Base-by-base conservation (phyloP, 2,888 invertebrate genomes). In the Tromatobia lineatoria region DNA sequence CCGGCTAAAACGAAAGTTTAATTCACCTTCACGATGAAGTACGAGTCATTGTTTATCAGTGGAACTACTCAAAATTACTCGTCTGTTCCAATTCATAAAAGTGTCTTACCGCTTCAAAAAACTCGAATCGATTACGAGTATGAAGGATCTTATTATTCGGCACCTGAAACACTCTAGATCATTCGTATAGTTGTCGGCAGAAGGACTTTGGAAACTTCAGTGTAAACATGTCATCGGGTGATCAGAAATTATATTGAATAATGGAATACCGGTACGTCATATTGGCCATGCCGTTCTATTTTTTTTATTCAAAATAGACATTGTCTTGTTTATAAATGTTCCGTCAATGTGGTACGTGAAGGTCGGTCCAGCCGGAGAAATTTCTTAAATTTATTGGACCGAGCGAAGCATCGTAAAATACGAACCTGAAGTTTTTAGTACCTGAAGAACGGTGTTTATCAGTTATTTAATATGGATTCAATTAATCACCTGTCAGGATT, bases 381-480 rank as follows among this genome's bases (percentile, higher is more conserved):
- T 38, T 34, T 29, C 10, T 10, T 54, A 29, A 34, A 18, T 66
- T 54, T 25, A 76, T 66, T 66, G 66, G 4, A 76, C 25, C 42
- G 77, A 77, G 20, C 67, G 67, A 23, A 77, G 57, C 23, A 77
- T 45, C 6, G 77, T 69, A 20, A 77, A 77, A 20, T 77, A 77
- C 2, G 77, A 77, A 15, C 45, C 3, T 11, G 77, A 77, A 20
- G 77, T 69, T 59, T 69, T 66, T 18, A 77, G 50, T 13, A 77
- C 45, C 73, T 73, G 18, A 42, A 25, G 4, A 34, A 69, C 15
- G 25, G 18, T 13, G 11, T 34, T 29, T 13, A 38, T 34, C 2
- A 3, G 8, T 61, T 61, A 29, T 57, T 25, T 8, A 54, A 23
- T 20, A 23, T 1, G 10, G 2, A 54, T 6, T 2, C 2, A 23